These are phyloP conservation scores for Daboia siamensis DNA, from an alignment of 2,113 vertebrate species.

Conservation along the genomic window DNA sequence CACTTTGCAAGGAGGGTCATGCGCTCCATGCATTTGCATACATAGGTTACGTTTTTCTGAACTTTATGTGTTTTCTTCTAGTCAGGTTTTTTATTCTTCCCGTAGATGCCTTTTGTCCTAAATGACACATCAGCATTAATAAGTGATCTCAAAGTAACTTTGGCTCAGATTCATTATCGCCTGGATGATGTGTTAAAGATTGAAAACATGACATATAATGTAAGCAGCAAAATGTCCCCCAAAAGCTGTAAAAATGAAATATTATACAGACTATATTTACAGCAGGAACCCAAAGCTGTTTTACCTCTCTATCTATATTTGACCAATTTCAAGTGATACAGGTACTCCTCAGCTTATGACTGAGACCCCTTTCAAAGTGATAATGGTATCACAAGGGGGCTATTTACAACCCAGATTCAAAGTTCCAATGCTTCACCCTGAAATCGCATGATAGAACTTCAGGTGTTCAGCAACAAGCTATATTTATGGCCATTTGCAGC, in stretches of 20 bases:
- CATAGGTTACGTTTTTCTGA: neutral
- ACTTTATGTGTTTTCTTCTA: neutral
- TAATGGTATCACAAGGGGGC: neutral
- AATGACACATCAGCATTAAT: neutral
- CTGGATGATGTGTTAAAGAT: neutral
- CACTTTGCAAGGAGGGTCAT: too few relatives aligned
- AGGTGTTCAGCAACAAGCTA: neutral
- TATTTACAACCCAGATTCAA: neutral
- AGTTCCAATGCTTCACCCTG: neutral
- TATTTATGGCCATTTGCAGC: neutral
- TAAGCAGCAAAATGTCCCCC: neutral
- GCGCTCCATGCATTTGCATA: neutral
- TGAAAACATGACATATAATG: neutral
- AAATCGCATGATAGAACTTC: neutral
- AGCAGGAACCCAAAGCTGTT: neutral
- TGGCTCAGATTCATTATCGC: neutral
- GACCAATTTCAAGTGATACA: neutral
- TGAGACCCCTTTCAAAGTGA: neutral
- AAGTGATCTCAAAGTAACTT: neutral
- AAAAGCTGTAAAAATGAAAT: neutral
- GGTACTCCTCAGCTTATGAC: neutral
- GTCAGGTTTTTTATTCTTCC: neutral
- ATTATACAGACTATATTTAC: neutral
- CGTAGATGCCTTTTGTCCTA: neutral
- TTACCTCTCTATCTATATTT: neutral